phyloP scores from a whole-genome alignment of 92 coral and sea anemone species.

The Plumapathes pennacea region DNA sequence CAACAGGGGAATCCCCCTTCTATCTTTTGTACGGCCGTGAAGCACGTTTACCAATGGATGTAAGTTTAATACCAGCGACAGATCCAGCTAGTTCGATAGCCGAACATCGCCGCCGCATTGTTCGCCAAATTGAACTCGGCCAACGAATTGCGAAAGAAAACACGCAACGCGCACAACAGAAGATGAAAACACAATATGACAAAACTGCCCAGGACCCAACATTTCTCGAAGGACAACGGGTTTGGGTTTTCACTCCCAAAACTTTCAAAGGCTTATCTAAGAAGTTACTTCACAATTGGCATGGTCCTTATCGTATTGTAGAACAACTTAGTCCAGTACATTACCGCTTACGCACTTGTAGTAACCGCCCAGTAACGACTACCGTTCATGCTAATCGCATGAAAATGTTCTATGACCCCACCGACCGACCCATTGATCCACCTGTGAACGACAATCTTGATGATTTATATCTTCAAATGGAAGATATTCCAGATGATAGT shows the following conservation, averaged over 20 bases:
- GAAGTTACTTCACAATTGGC: slow-evolving; percentile 36
- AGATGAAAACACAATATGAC: slow-evolving; percentile 51
- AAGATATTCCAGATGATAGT: no score
- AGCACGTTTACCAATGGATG: slow-evolving; percentile 56
- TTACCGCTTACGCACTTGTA: slow-evolving; percentile 19
- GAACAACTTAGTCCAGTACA: slow-evolving; percentile 31
- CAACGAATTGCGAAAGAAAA: slow-evolving; percentile 37
- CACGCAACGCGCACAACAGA: slow-evolving; percentile 52
- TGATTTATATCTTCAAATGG: no score
- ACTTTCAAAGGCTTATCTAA: slow-evolving; percentile 18
- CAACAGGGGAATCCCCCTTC: slow-evolving; percentile 62
- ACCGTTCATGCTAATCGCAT: slow-evolving; percentile 37
- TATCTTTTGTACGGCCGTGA: slow-evolving; percentile 52
- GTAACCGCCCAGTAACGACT: slow-evolving; percentile 22
- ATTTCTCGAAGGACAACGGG: slow-evolving; percentile 36
- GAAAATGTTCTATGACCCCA: slow-evolving; percentile 32
- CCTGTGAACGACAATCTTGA: no score
- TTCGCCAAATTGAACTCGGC: slow-evolving; percentile 39
- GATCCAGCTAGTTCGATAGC: slow-evolving; percentile 37
- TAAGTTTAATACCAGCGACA: slow-evolving; percentile 34
- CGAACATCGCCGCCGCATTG: slow-evolving; percentile 46
- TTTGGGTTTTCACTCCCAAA: slow-evolving; percentile 52
- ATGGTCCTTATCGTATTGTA: slow-evolving; percentile 39
- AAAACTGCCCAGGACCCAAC: background rate
- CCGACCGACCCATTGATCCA: slow-evolving; percentile 23